Conservation (phyloP, 35 echinoderm and acorn worm species). For the Hemicentrotus pulcherrimus region DNA sequence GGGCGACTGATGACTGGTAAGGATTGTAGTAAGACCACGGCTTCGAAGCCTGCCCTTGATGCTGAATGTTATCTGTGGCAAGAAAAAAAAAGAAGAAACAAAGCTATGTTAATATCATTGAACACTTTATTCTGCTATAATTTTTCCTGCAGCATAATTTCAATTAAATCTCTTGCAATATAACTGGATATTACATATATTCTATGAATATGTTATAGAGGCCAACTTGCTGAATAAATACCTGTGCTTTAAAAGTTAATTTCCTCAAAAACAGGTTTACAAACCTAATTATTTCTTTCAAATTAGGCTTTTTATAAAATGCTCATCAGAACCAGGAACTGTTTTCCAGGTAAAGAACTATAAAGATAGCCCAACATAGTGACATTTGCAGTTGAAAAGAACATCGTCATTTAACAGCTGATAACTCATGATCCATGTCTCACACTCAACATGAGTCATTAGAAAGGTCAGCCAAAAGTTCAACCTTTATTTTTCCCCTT, state of each 20-base stretch:
- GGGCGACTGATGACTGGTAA: conserved; percentile 44
- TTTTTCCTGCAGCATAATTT: not conserved
- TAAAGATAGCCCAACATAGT: not conserved
- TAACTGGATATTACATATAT: too few relatives aligned
- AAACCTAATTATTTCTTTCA: too few relatives aligned
- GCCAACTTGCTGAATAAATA: not conserved
- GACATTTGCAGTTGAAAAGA: not conserved
- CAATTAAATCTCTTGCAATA: not conserved
- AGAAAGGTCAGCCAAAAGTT: not conserved
- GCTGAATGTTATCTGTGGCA: conserved; percentile 74
- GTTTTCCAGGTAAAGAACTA: not conserved
- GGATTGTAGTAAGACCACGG: conserved; percentile 71
- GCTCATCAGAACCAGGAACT: not conserved
- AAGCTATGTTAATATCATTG: not conserved
- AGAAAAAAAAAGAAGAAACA: conserved; percentile 48
- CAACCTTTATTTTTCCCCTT: not conserved
- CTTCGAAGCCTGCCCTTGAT: conserved; percentile 49
- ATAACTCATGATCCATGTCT: not conserved
- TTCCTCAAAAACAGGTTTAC: too few relatives aligned
- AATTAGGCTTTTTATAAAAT: not conserved
- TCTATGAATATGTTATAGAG: too few relatives aligned
- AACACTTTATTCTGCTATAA: not conserved
- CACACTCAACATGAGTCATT: conserved; percentile 10
- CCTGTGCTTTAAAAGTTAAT: not conserved
- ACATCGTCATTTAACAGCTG: conserved; percentile 6